Conservation (phyloP, 2,113 vertebrate species). For the Aspidoscelis tigris region DNA sequence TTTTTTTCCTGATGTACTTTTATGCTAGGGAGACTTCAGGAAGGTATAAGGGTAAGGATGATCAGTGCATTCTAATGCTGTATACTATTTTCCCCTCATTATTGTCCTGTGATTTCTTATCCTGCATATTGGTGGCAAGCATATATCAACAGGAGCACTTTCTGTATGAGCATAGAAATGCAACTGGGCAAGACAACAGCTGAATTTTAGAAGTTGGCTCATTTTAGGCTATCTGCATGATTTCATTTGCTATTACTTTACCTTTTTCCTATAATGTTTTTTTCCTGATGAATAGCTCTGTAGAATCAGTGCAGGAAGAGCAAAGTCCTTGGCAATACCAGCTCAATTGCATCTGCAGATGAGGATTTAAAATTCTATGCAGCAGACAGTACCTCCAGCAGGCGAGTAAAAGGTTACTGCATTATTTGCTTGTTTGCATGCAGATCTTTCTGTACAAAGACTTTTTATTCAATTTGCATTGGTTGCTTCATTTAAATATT, state of each 20-base stretch:
- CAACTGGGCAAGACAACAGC: conserved; percentile 53
- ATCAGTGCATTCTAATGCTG: conserved; percentile 64
- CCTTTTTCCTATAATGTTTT: conserved; percentile 65
- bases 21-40: conserved; percentile 48
- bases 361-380: conserved; percentile 83
- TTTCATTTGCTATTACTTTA: conserved; percentile 71
- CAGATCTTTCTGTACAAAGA: conserved; percentile 67
- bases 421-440: conserved; percentile 80
- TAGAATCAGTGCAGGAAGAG: conserved; percentile 74
- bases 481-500: conserved; percentile 68
- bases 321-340: conserved; percentile 77
- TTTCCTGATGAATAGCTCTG: conserved; percentile 69
- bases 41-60: conserved; percentile 54
- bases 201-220: conserved; percentile 65
- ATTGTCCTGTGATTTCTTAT: conserved; percentile 62
- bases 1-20: conserved; percentile 55
- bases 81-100: conserved; percentile 70
- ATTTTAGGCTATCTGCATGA: conserved; percentile 64
- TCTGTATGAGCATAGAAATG: conserved; percentile 65
- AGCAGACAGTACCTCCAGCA: conserved; percentile 84
- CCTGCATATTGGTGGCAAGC: conserved; percentile 62
- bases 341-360: conserved; percentile 82
- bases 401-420: conserved; percentile 83
- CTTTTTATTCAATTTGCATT: conserved; percentile 58
- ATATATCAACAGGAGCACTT: conserved; percentile 64